Base-by-base conservation (phyloP, 1,140 invertebrate species). In the Papilio aristodemus region DNA sequence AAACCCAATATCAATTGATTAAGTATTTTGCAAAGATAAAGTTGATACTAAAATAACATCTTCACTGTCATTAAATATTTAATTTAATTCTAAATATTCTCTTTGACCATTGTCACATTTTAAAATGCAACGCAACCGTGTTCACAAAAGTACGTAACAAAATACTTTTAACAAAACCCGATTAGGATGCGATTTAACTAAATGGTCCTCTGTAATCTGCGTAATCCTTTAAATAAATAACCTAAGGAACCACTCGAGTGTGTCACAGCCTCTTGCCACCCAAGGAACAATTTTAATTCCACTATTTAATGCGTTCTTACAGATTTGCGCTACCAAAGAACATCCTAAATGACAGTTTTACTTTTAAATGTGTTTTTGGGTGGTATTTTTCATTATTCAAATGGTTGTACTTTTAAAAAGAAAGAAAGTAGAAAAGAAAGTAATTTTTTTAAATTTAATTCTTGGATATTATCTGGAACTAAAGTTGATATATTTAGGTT, bases 201-300 rank as follows among this genome's bases (percentile, higher is more conserved):
- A 73, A 76, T 70, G 68, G 70, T 19, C 60, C 54, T 46, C 69
- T n/a, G 27, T 78, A 80, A 85, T 83, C 81, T 69, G 39, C 22
- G 67, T 83, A 86, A 86, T 86, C 82, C 76, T 76, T 83, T 83
- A 80, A 79, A 77, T 80, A 86, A 83, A 85, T 81, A 83, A 70
- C 60, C 62, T 62, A 79, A 77, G 71, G n/a, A n/a, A n/a, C n/a
- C 80, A 74, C 78, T 82, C 70, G 69, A 81, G 66, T 36, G 14
- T 37, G 71, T 72, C 68, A 68, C 43, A 58, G 43, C 50, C 41
- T 59, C 54, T 69, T 69, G 69, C 81, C 82, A 84, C 82, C 80
- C 78, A 84, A 78, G 77, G 76, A 75, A 70, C 27, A 57, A 71
- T 74, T 63, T 67, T 67, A n/a, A n/a, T n/a, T n/a, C 64, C 43